These are phyloP conservation scores for Pterocles gutturalis DNA, from an alignment of 2,113 vertebrate genomes.

Conservation along the genomic window DNA sequence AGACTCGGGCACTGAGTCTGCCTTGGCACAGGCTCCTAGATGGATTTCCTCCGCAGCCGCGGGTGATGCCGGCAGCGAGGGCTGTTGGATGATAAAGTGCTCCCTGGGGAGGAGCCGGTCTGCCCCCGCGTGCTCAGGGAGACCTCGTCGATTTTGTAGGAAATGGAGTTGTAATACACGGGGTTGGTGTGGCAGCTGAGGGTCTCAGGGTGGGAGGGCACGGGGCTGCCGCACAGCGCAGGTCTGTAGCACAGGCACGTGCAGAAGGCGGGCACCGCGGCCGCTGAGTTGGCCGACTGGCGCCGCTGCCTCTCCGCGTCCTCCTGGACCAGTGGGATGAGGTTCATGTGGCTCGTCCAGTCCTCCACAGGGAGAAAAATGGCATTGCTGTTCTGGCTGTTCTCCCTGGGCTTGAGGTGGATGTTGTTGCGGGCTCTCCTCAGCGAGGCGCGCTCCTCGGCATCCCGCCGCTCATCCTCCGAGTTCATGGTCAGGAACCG, in stretches of 20 bases:
- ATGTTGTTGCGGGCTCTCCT: slow-evolving; percentile 76
- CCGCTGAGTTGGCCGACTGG: slow-evolving; percentile 51
- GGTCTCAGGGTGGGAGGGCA: slow-evolving; percentile 73
- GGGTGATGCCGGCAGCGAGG: slow-evolving; percentile 73
- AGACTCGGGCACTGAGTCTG: background rate
- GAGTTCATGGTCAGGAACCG: slow-evolving; percentile 94
- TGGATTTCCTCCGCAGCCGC: slow-evolving; percentile 84
- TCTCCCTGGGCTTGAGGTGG: slow-evolving; percentile 61
- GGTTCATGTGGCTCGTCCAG: slow-evolving; percentile 89
- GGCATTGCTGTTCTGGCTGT: slow-evolving; percentile 77
- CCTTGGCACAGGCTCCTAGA: slow-evolving; percentile 65
- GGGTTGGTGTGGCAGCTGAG: slow-evolving; percentile 82
- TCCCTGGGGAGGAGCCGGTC: slow-evolving; percentile 86
- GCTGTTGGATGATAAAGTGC: slow-evolving; percentile 78
- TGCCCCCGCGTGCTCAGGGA: slow-evolving; percentile 83
- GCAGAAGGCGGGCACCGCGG: slow-evolving; percentile 81
- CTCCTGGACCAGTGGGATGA: slow-evolving; percentile 82
- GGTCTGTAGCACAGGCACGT: slow-evolving; percentile 86
- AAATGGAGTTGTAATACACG: slow-evolving; percentile 86
- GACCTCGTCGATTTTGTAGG: slow-evolving; percentile 83
- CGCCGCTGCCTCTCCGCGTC: slow-evolving; percentile 63
- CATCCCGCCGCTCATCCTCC: slow-evolving; percentile 85
- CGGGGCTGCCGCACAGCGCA: slow-evolving; percentile 78
- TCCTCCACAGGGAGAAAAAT: slow-evolving; percentile 86
- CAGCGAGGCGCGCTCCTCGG: slow-evolving; percentile 83